Base-by-base conservation (phyloP, 2,113 vertebrate genomes). In the Chinchilla lanigera region DNA sequence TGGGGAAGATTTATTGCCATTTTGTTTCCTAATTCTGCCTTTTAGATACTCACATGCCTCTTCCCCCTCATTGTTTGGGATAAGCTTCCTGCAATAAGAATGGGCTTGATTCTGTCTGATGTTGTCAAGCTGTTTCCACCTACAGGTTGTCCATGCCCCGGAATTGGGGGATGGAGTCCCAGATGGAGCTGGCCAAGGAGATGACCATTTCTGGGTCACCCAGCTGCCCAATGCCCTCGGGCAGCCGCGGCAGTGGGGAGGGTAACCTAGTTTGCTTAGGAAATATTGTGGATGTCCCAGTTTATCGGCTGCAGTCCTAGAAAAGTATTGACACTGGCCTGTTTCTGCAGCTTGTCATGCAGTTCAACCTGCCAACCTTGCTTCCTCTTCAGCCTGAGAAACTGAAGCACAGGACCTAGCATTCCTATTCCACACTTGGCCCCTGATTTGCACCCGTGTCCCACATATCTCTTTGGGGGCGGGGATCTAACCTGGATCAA, bases 131-230 rank as follows among this genome's bases (percentile, higher is more conserved):
- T 95, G 7, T 1, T 83, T 91, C 90, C 82, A 84, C 96, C 88
- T 86, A 94, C 75, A 73, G 28, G 67, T 89, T 95, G 95, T 91
- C 93, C 38, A 88, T 77, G 78, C 56, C 54, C 75, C 1, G n/a
- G 95, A 95, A 96, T 17, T 47, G 86, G 97, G 96, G 94, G 94
- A 96, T 96, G 78, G 77, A 94, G 96, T 98, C 97, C 96, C 97
- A 98, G 97, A 97, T 98, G 98, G 98, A 98, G 90, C 90, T n/a
- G 82, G 97, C 97, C 98, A 97, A 96, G 97, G 86, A 96, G 96
- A 96, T 94, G 97, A 80, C 97, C 98, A 96, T 97, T 98, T 98
- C 96, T 98, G 97, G 98, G 98, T 98, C 97, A 98, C 97, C 97
- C 98, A 98, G 98, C 98, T 98, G 98, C 96, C 97, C 98, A 95